Evolutionary conservation across 2,797 vertebrate genomes (phyloP).

Genomic region (Esox lucius): DNA sequence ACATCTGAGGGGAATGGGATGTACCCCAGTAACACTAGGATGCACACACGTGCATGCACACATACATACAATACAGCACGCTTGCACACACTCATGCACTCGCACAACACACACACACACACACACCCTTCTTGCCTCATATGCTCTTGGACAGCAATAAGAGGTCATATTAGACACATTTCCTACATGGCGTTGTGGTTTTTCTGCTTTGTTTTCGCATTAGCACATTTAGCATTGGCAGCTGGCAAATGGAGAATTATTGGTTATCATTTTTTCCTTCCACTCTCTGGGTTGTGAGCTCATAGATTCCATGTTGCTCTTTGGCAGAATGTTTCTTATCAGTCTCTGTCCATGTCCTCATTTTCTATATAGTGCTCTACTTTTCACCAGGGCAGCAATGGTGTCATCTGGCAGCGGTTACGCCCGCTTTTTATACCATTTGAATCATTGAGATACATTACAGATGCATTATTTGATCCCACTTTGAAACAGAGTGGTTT

Average conservation of each 20-base stretch:
- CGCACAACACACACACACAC: constrained; percentile 19
- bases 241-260: neutral
- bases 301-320: neutral
- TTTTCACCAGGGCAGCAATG: neutral
- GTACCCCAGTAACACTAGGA: neutral
- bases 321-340: neutral
- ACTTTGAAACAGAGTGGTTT: neutral
- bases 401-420: neutral
- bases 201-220: neutral
- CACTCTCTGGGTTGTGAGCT: neutral
- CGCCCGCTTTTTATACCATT: neutral
- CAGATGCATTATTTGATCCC: neutral
- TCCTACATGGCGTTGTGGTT: neutral
- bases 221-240: neutral
- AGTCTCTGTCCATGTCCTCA: neutral
- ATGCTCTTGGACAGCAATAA: constrained; percentile 1
- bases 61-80: constrained; percentile 25
- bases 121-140: neutral
- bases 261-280: neutral
- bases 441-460: neutral
- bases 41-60: constrained; percentile 26
- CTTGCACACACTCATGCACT: constrained; percentile 21
- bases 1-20: constrained; percentile 14
- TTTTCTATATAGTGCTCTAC: neutral
- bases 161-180: neutral